Evolutionary conservation across 2,113 vertebrate species (phyloP).

Genomic region (Hippocampus mohnikei): DNA sequence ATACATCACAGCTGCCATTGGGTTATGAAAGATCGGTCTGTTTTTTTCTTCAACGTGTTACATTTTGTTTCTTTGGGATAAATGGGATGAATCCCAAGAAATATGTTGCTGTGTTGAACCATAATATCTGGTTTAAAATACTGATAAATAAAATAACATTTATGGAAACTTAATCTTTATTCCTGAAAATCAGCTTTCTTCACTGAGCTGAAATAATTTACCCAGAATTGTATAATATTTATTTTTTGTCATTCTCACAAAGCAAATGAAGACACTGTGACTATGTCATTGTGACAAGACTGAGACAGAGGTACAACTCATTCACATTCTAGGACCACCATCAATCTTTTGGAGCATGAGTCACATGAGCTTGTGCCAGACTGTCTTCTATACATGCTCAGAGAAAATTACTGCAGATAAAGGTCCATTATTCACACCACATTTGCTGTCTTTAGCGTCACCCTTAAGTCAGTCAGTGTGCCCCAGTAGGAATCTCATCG

Average conservation of each 20-base stretch:
- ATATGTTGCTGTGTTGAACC: constrained; percentile 6
- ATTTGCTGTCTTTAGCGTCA: constrained; percentile 46
- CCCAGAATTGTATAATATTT: too few relatives aligned
- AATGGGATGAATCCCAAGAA: constrained; percentile 25
- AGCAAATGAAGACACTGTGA: too few relatives aligned
- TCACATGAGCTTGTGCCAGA: constrained; percentile 17
- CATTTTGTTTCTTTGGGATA: background rate
- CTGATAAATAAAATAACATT: background rate
- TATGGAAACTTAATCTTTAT: background rate
- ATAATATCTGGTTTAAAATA: constrained; percentile 3
- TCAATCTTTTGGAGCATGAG: constrained; percentile 51
- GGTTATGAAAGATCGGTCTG: constrained; percentile 31
- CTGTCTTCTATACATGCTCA: constrained; percentile 11
- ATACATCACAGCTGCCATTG: constrained; percentile 41
- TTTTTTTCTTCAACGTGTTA: constrained; percentile 7
- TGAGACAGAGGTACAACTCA: constrained; percentile 29
- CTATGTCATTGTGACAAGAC: constrained; percentile 29
- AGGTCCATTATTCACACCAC: constrained; percentile 53
- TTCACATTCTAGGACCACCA: constrained; percentile 42
- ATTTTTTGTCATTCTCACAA: too few relatives aligned
- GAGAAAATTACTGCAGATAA: constrained; percentile 37
- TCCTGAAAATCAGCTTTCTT: too few relatives aligned
- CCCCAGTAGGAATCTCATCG: constrained; percentile 13
- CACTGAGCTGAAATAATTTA: too few relatives aligned
- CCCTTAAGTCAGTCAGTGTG: constrained; percentile 47